Evolutionary conservation across 2,113 vertebrate species (phyloP), one percentile per base, ranked within the genome.

Genomic region (Caranx ignobilis): DNA sequence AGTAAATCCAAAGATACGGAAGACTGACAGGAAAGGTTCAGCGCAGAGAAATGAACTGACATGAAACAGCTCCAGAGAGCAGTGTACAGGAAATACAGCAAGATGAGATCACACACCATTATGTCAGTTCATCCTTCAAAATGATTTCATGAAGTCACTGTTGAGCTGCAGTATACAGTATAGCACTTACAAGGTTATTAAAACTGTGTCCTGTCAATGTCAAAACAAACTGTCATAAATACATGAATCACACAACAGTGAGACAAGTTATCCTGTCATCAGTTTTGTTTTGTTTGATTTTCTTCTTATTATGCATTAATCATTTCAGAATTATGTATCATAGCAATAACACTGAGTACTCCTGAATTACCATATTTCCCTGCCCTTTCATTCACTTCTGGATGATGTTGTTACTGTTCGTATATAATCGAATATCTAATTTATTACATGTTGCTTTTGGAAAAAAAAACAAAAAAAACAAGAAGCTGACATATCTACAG

Each of bases 111-210:
- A 56, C 5, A 59, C 31, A 39, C 34, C 31, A 63, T 54, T 10
- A 10, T 69, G 62, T 61, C 26, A 37, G 21, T 61, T 66, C 48
- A 73, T 59, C 26, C 34, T 59, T 63, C 45, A 69, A 52, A 80
- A 61, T 61, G 1, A 57, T 35, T 72, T 45, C 62, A 59, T 43
- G 12, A 37, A 61, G 43, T 59, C 54, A 41, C 2, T 60, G 57
- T 50, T 63, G 5, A 45, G 12, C 11, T 48, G 61, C 19, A 50
- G 32, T 21, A 9, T 4, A 45, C 2, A 41, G 62, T 65, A 35
- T 21, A 73, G 26, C 19, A n/a, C 26, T 37, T 50, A 34, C 26
- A 60, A 45, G 3, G 11, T 16, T 32, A 41, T 50, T 19, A 7
- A 69, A 35, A 50, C 4, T 12, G 16, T 12, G 16, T 31, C 59